Evolutionary conservation across 2,113 vertebrate species (phyloP), one percentile per base, ranked within the genome.

Genomic region (Actenoides lindsayi): DNA sequence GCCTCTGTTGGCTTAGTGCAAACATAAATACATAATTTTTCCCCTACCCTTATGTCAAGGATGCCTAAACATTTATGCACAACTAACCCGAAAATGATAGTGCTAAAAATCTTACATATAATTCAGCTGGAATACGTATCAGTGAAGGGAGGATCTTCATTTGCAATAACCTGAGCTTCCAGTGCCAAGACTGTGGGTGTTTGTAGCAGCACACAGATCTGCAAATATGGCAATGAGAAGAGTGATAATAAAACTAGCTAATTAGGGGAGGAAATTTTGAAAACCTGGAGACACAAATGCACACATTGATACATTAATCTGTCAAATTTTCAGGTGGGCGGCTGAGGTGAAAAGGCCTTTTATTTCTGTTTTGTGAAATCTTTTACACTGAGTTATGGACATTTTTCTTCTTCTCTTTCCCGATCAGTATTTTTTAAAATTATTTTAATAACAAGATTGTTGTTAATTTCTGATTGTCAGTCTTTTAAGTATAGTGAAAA

Each of bases 101-200:
- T 24, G 31, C 33, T 73, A 50, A 90, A 94, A 79, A 46, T 13
- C 6, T n/a, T 33, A 30, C 0, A 0, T 42, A 1, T 16, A 35
- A 30, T 53, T 65, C 15, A 51, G 9, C 13, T 8, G 6, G 28
- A 74, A 25, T 35, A 14, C 0, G 0, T 42, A 27, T 7, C 8
- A 17, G 1, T 11, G 24, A 30, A 70, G 83, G 75, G 24, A 68
- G 9, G 9, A 33, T 37, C 59, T 82, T 62, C 31, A 37, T 69
- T 76, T 69, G 30, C 19, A 37, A 1, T 21, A 39, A 37, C 25
- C 27, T 13, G 3, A 65, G 6, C 9, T 80, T 85, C 91, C 28
- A 17, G 41, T 37, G 37, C 53, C 87, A 85, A 37, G 48, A 50
- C n/a, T 57, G 57, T 50, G 89, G 35, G n/a, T 56, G 14, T 67